Evolutionary conservation across 2,113 vertebrate genomes (phyloP).

Genomic region (Taurulus bubalis): DNA sequence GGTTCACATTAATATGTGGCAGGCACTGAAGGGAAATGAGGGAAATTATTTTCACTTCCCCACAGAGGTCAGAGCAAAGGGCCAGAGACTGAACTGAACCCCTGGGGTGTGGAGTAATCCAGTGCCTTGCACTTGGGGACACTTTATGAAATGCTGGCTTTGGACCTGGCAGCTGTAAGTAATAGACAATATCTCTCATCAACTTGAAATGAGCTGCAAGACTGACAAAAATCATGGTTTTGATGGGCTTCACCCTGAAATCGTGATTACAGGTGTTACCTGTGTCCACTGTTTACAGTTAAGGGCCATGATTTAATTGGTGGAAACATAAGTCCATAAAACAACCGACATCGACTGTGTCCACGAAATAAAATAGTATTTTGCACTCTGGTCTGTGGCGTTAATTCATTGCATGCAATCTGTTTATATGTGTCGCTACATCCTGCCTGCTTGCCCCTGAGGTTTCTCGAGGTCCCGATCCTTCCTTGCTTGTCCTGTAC

Average conservation of each 20-base stretch:
- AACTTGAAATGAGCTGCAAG: not conserved
- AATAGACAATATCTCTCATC: not conserved
- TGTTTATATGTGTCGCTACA: not conserved
- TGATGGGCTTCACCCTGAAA: not conserved
- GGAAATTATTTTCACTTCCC: conserved; percentile 18
- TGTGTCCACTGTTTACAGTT: not conserved
- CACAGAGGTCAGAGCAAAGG: conserved; percentile 26
- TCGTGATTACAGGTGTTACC: conserved; percentile 28
- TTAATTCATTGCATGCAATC: not conserved
- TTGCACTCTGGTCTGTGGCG: not conserved
- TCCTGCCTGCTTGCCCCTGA: not conserved
- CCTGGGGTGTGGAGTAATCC: conserved; percentile 5
- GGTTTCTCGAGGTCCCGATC: conserved; percentile 2
- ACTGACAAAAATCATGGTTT: not conserved
- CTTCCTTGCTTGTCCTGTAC: not conserved
- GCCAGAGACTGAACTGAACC: not conserved
- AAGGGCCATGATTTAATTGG: not conserved
- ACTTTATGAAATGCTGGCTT: not conserved
- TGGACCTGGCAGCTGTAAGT: not conserved
- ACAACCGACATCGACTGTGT: not conserved
- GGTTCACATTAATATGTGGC: conserved; percentile 12
- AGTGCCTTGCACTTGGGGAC: not conserved
- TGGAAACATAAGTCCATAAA: conserved; percentile 16
- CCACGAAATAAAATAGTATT: not conserved
- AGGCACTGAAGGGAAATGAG: conserved; percentile 18